Percentiles rank a stretch among this genome's conserved stretches.
phyloP scores from a whole-genome alignment of 2,113 vertebrate genomes.

The Nettapus auritus region DNA sequence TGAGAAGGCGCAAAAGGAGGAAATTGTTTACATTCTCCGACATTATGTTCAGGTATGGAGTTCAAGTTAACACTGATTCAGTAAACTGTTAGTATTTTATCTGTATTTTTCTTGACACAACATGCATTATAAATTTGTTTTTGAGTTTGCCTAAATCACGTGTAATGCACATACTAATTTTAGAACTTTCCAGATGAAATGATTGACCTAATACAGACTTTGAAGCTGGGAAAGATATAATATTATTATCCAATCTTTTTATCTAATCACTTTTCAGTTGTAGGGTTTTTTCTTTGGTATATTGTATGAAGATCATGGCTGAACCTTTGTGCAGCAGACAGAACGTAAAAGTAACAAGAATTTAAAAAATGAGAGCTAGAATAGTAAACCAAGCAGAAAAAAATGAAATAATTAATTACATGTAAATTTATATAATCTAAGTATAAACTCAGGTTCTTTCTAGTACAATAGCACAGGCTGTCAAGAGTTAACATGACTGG shows the following conservation, averaged over 20 bases:
- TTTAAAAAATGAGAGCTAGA: neutral
- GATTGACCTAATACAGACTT: neutral
- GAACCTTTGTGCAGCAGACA: neutral
- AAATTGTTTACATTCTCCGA: conserved; percentile 89
- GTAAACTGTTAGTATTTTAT: neutral
- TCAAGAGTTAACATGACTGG: neutral
- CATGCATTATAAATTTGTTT: neutral
- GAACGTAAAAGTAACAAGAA: neutral
- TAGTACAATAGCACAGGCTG: neutral
- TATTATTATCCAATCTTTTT: neutral
- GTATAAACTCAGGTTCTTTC: neutral
- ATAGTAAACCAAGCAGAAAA: neutral
- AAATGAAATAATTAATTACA: neutral
- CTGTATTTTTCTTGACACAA: neutral
- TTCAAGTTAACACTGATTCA: neutral
- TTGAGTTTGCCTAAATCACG: neutral
- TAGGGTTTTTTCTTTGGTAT: neutral
- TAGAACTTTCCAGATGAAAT: neutral
- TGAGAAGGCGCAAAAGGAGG: conserved; percentile 83
- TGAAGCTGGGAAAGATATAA: neutral
- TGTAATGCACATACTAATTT: neutral
- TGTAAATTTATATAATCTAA: neutral
- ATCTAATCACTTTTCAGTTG: neutral
- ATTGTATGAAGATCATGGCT: rapidly evolving
- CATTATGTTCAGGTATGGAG: conserved; percentile 91